Evolutionary conservation across 2,888 invertebrate species (phyloP), one percentile per base, ranked within the genome.

Genomic region (Andrena bicolor): DNA sequence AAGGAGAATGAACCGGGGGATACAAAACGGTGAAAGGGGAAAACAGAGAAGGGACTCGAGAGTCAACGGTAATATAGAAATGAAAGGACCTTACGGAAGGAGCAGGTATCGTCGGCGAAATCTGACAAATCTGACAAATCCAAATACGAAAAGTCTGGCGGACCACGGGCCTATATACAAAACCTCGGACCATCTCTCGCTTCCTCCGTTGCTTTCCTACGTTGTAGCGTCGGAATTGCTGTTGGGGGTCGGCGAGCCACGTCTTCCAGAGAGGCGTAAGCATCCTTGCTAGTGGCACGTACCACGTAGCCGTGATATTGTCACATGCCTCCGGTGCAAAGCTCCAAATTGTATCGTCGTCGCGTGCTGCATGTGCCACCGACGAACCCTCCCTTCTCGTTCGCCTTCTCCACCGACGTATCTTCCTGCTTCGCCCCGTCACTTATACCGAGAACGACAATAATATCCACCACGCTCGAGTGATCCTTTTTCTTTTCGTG

Each of bases 311-410:
- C 73, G 81, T 87, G 86, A 90, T 89, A 92, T 92, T 92, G 93
- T 93, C 93, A 91, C 91, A 90, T 91, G 91, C 91, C 90, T 89
- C 88, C 86, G 89, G 88, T 87, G 91, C 89, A 89, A 90, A 89
- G 89, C 90, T 90, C 90, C 90, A 92, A 93, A 93, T 93, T 93
- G 91, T 91, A 91, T 92, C 91, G 90, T 89, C 88, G 88, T 89
- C 90, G 90, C 88, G 88, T 86, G 89, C 86, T 89, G 88, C 86
- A 88, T 89, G 86, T 77, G 78, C 80, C 68, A 64, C 72, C 69
- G 64, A 80, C 69, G 23, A 80, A 83, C 56, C 66, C 63, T 68
- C 51, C 61, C 28, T 35, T 32, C 70, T 77, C 60, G 41, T 63
- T 69, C 58, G 35, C 68, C 20, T 51, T 58, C 35, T 63, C 63